phyloP scores from a whole-genome alignment of 2,113 vertebrate genomes.

The Tragelaphus strepsiceros region DNA sequence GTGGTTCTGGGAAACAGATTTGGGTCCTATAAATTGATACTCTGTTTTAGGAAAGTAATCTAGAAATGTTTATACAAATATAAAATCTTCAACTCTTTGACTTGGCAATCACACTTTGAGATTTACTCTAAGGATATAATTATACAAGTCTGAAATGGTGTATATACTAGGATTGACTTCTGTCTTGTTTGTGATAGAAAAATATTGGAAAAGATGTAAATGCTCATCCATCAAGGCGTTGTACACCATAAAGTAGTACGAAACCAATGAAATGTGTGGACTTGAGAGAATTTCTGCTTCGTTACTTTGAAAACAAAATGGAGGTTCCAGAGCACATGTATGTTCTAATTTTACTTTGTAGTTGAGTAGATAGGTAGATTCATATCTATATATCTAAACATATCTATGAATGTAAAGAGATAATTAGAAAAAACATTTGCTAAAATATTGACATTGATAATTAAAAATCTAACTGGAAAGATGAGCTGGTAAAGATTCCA shows the following conservation, averaged over 20 bases:
- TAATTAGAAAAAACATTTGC: neutral
- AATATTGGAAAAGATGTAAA: neutral
- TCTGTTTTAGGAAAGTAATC: neutral
- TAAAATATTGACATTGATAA: neutral
- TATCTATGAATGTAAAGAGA: neutral
- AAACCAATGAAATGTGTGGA: neutral
- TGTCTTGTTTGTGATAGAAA: neutral
- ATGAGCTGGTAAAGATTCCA: neutral
- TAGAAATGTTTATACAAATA: neutral
- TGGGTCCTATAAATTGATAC: neutral
- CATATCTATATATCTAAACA: neutral
- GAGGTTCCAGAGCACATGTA: neutral
- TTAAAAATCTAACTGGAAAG: neutral
- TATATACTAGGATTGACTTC: neutral
- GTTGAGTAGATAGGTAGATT: neutral
- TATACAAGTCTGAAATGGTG: neutral
- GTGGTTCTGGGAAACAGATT: neutral
- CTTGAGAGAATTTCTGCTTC: neutral
- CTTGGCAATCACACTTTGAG: neutral
- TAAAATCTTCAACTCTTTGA: neutral
- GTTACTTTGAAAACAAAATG: neutral
- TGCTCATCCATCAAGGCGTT: neutral
- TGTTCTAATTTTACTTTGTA: neutral
- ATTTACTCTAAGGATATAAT: neutral
- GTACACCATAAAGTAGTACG: too few species aligned